These are phyloP conservation scores for Trachymyrmex septentrionalis DNA, from an alignment of 1,140 invertebrate genomes.

Conservation along the genomic window DNA sequence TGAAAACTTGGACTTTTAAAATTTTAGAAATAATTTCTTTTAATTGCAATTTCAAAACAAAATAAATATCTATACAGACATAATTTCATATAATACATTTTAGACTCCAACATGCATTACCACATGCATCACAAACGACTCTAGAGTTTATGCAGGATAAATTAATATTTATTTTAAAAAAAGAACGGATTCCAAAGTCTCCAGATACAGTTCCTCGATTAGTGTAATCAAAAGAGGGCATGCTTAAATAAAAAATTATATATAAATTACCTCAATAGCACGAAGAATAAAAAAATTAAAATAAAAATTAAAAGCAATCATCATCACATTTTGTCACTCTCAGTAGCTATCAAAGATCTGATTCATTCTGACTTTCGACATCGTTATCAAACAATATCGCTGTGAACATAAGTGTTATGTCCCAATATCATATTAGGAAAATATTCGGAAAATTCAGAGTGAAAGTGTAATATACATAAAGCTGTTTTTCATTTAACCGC, in stretches of 20 bases:
- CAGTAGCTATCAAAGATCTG: neutral
- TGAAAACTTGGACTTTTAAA: too few species aligned
- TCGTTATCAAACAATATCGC: neutral
- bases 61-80: neutral
- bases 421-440: neutral
- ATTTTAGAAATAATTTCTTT: too few species aligned
- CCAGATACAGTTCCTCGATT: neutral
- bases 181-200: neutral
- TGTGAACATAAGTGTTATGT: too few species aligned
- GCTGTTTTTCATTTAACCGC: neutral
- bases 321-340: neutral
- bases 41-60: neutral
- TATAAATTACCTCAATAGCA: neutral
- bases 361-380: slow-evolving; percentile 11
- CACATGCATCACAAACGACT: neutral
- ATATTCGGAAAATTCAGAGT: neutral
- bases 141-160: neutral
- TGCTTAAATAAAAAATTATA: neutral
- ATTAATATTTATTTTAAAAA: neutral
- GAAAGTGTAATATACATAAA: neutral
- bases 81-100: neutral
- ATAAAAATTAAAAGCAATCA: neutral
- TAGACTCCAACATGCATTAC: neutral
- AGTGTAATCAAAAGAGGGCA: neutral
- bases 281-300: neutral